These are phyloP conservation scores for Tokudaia muenninki DNA, from an alignment of 2,797 vertebrate genomes.

Conservation along the genomic window DNA sequence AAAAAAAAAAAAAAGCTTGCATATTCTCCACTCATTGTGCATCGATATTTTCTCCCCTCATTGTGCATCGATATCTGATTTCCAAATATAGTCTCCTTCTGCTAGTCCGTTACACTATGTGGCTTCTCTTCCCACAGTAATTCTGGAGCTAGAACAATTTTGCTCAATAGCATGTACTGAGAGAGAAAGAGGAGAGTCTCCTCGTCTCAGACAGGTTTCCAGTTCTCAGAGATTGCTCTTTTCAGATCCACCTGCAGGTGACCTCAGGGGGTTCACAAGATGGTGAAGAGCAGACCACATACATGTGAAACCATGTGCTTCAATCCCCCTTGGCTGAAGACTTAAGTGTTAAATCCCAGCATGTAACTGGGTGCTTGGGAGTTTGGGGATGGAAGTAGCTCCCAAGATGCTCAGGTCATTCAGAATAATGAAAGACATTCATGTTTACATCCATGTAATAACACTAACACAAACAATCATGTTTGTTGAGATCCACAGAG, in stretches of 20 bases:
- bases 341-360: background rate
- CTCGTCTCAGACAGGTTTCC: background rate
- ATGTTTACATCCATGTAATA: background rate
- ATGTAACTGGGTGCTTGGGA: background rate
- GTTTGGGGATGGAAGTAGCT: background rate
- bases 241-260: background rate
- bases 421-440: background rate
- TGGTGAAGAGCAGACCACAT: accelerated
- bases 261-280: accelerated
- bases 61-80: background rate
- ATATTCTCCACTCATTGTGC: background rate
- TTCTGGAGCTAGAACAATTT: constrained; percentile 17
- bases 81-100: background rate
- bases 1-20: background rate
- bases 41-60: background rate
- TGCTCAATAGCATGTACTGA: background rate
- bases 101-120: background rate
- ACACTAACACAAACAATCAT: background rate
- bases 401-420: background rate
- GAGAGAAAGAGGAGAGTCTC: background rate
- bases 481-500: background rate
- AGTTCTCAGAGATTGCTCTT: background rate
- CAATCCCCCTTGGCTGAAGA: background rate
- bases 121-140: constrained; percentile 50
- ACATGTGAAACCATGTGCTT: accelerated